Percentiles rank a stretch among this genome's conserved stretches.
Conservation (phyloP, 1,140 invertebrate species). For the Coenobita brevimanus region DNA sequence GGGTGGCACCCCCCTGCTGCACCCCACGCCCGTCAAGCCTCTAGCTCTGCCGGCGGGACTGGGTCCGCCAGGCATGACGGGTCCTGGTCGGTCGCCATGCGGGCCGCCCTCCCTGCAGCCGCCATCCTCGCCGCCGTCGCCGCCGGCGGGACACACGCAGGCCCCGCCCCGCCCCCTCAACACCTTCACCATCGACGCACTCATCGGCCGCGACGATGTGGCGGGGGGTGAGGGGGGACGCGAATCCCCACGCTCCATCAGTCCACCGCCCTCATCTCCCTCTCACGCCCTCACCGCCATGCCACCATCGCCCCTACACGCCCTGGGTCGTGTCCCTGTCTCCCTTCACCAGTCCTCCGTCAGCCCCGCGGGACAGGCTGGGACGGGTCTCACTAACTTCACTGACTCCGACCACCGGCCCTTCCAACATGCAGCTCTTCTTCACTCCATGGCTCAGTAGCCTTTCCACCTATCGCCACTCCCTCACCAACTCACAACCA, state of each 20-base stretch:
- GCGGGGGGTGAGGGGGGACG: constrained; percentile 32
- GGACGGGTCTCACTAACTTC: constrained; percentile 10
- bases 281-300: constrained; percentile 55
- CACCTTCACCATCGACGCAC: constrained; percentile 70
- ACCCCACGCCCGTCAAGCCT: constrained; percentile 71
- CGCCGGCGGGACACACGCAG: constrained; percentile 28
- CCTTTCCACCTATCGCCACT: not conserved
- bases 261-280: constrained; percentile 48
- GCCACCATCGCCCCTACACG: constrained; percentile 68
- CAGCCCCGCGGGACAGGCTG: constrained; percentile 10
- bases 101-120: constrained; percentile 34
- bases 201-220: constrained; percentile 67
- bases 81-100: constrained; percentile 41
- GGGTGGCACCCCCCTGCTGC: constrained; percentile 74
- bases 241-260: constrained; percentile 44
- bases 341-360: constrained; percentile 30
- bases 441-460: constrained; percentile 69
- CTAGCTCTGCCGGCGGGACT: constrained; percentile 71
- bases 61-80: constrained; percentile 62
- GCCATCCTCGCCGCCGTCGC: constrained; percentile 54
- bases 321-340: constrained; percentile 58
- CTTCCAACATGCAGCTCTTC: constrained; percentile 65
- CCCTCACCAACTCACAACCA: not conserved
- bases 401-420: constrained; percentile 54
- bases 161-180: constrained; percentile 46